Base-by-base conservation (phyloP, 2,113 vertebrate species). In the Amblyornis subalaris region DNA sequence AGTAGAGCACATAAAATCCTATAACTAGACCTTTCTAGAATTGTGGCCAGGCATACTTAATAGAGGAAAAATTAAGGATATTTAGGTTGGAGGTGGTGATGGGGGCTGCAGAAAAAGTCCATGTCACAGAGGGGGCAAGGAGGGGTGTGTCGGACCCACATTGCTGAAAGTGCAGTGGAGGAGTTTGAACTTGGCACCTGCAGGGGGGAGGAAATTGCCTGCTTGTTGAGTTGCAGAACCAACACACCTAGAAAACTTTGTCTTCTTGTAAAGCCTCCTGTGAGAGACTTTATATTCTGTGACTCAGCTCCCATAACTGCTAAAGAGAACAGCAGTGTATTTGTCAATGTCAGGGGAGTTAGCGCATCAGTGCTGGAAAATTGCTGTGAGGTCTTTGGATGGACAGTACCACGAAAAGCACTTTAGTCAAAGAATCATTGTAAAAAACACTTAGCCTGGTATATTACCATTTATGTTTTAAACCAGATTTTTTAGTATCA, bases 271-370 rank as follows among this genome's bases (percentile, higher is more conserved):
- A 53, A 48, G 58, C 70, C 54, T 91, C 58, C 87, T 79, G 48
- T 54, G 89, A 89, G 87, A 58, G 69, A 72, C 22, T 92, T 82
- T 77, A 31, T 91, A 91, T 94, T 89, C 84, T 73, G 87, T 89
- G 87, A 89, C 84, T 95, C 94, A 85, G 80, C 81, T 91, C 89
- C 87, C 77, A n/a, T 58, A 73, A 40, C 74, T 79, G 87, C 93
- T 89, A 79, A 89, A 87, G 35, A 65, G 86, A 82, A 48, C 61
- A 87, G 28, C 29, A 70, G 78, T 58, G 58, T 89, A 72, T 89
- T 89, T 94, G 84, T 95, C 91, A 94, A 25, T 89, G 90, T 89
- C 91, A 76, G 31, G 81, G 91, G 84, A 95, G 61, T 35, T 62
- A 74, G 65, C 0, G 3, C 73, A 67, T 88, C 89, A 75, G 65